These are phyloP conservation scores for Argya squamiceps DNA, from an alignment of 2,797 vertebrate genomes.

Conservation along the genomic window DNA sequence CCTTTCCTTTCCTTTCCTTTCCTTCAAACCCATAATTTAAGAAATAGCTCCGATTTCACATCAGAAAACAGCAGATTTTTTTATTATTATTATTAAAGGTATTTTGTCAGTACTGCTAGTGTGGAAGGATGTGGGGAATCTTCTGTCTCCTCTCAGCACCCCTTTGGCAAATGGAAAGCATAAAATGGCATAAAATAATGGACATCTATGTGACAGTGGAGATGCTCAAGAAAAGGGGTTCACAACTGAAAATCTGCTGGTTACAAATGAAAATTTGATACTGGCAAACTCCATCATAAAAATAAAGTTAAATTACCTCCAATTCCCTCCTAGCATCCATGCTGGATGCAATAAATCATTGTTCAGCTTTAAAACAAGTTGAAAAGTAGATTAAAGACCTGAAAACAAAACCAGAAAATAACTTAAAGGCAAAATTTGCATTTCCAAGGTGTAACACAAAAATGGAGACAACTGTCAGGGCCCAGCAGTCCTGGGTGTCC, in stretches of 20 bases:
- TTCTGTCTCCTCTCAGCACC: neutral
- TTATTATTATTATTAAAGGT: neutral
- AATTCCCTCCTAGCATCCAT: neutral
- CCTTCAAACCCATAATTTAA: neutral
- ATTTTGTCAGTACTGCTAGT: neutral
- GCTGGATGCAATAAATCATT: neutral
- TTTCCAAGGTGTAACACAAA: neutral
- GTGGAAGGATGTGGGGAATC: neutral
- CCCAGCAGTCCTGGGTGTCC: neutral
- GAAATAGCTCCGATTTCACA: neutral
- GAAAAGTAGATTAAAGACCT: neutral
- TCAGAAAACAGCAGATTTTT: neutral
- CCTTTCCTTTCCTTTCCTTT: too few relatives aligned
- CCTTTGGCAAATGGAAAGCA: conserved; percentile 8
- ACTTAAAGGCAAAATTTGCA: neutral
- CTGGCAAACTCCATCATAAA: neutral
- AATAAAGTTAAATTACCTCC: neutral
- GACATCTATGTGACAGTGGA: neutral
- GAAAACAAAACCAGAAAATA: neutral
- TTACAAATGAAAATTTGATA: neutral
- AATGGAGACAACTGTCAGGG: neutral
- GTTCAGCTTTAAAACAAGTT: neutral
- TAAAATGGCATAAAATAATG: neutral
- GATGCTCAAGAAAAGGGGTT: neutral
- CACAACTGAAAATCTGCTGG: neutral